Evolutionary conservation across 2,888 invertebrate species (phyloP), one percentile per base, ranked within the genome.

Genomic region (Dilophus febrilis): DNA sequence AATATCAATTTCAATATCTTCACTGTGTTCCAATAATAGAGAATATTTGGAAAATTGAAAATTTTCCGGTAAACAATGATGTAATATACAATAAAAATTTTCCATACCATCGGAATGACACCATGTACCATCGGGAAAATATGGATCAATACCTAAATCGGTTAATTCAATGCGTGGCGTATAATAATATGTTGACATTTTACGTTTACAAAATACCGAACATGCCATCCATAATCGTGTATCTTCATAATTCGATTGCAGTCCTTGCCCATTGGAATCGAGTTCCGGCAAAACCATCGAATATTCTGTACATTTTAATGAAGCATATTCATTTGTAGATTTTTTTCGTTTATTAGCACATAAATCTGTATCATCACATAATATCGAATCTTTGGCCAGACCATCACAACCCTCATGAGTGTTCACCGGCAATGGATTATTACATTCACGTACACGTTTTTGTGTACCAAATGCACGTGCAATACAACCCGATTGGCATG

Each of bases 81-180:
- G 80, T 48, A 78, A 76, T 40, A 76, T 61, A 51, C 82, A 82
- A 55, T 71, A 83, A 61, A 74, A 80, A 56, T 81, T 67, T 43
- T 69, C 64, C 14, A 61, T 59, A 34, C 69, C 70, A 49, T 76
- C 74, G 50, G 66, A 65, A 55, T 83, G 79, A 53, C 83, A 84
- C 78, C 78, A 80, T 3, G 82, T 83, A 12, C 83, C 83, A 60
- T 83, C 83, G 1, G 84, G 83, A 53, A 82, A 79, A 59, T 79
- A 78, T 1, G 80, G 74, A 50, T 78, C 73, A 27, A 76, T 62
- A 7, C 78, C 77, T 29, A 75, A 66, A 56, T 79, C 78, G 54
- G 82, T 80, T 38, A 83, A 66, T 58, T 83, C 81, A 12, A 80
- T 66, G 5, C 80, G 67, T 2, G 83, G 82, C 18, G 83, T 78